Percentiles rank a stretch among this genome's conserved stretches.
These are phyloP conservation scores for Drosophila mercatorum DNA, from an alignment of 2,888 invertebrate genomes.

Conservation along the genomic window DNA sequence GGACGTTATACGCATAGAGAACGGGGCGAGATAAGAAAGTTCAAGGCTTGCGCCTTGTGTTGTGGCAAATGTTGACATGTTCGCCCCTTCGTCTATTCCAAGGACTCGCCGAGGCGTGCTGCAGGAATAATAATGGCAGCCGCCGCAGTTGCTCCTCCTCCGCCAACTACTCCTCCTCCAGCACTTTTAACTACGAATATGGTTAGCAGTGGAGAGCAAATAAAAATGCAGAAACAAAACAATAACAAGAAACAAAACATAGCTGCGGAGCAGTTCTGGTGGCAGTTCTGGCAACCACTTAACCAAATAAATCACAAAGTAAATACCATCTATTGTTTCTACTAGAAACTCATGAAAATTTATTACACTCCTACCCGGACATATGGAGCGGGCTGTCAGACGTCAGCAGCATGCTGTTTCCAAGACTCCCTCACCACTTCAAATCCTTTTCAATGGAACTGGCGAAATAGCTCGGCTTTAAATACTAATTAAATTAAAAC, in stretches of 20 bases:
- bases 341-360: constrained; percentile 71
- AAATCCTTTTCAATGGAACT: constrained; percentile 7
- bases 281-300: constrained; percentile 56
- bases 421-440: constrained; percentile 8
- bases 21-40: constrained; percentile 51
- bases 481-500: constrained; percentile 32
- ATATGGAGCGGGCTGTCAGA: constrained; percentile 36
- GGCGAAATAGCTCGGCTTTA: constrained; percentile 15
- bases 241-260: constrained; percentile 40
- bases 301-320: constrained; percentile 76
- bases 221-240: constrained; percentile 53
- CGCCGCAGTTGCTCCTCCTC: constrained; percentile 27
- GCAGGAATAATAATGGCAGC: constrained; percentile 62
- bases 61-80: constrained; percentile 68
- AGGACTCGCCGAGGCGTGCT: constrained; percentile 57
- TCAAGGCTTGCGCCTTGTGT: constrained; percentile 56
- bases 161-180: constrained; percentile 5
- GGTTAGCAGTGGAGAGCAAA: constrained; percentile 28
- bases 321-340: constrained; percentile 76
- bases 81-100: constrained; percentile 46
- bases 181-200: constrained; percentile 25
- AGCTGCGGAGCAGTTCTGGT: constrained; percentile 5
- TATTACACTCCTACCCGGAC: constrained; percentile 49
- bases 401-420: constrained; percentile 21
- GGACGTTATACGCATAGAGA: constrained; percentile 15